A percentile compares a stretch with the other conserved stretches of the same genome.
Conservation (phyloP, 2,888 invertebrate genomes). For the Caenorhabditis macrosperma region DNA sequence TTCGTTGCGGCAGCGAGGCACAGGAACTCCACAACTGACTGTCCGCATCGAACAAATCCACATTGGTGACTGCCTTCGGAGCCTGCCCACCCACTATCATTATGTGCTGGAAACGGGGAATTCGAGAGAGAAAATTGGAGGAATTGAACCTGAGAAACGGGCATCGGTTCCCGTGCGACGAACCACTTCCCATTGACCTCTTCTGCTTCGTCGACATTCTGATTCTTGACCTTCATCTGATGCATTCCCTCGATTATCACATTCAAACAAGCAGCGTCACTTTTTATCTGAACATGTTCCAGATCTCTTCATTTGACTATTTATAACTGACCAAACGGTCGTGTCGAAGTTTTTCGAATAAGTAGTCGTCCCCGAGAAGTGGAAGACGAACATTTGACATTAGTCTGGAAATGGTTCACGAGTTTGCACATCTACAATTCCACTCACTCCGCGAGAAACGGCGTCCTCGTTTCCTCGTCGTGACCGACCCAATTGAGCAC, state of each 20-base stretch:
- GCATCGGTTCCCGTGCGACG: slow-evolving; percentile 50
- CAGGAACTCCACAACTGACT: slow-evolving; percentile 51
- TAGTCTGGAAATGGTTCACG: slow-evolving; percentile 83
- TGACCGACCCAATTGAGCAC: slow-evolving; percentile 99
- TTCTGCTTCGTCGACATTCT: not conserved
- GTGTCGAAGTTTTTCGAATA: slow-evolving; percentile 81
- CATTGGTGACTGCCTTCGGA: slow-evolving; percentile 59
- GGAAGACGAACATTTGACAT: slow-evolving; percentile 96
- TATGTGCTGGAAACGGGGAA: slow-evolving; percentile 51
- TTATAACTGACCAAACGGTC: slow-evolving; percentile 13
- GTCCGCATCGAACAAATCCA: slow-evolving; percentile 60
- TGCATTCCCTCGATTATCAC: slow-evolving; percentile 37
- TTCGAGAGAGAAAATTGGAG: no score
- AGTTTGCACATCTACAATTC: not conserved
- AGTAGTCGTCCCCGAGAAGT: slow-evolving; percentile 83
- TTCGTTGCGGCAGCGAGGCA: slow-evolving; percentile 56
- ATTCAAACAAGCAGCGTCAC: slow-evolving; percentile 32
- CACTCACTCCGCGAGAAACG: slow-evolving; percentile 89
- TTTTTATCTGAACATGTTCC: slow-evolving; percentile 25
- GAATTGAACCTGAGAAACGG: slow-evolving; percentile 45
- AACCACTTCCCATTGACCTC: slow-evolving; percentile 38
- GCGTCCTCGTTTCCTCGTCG: slow-evolving; percentile 92
- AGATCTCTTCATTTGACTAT: not conserved
- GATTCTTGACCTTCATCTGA: slow-evolving; percentile 19
- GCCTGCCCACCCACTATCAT: slow-evolving; percentile 63